Base-by-base conservation (phyloP, 2,797 vertebrate species). In the Kryptopterus vitreolus region DNA sequence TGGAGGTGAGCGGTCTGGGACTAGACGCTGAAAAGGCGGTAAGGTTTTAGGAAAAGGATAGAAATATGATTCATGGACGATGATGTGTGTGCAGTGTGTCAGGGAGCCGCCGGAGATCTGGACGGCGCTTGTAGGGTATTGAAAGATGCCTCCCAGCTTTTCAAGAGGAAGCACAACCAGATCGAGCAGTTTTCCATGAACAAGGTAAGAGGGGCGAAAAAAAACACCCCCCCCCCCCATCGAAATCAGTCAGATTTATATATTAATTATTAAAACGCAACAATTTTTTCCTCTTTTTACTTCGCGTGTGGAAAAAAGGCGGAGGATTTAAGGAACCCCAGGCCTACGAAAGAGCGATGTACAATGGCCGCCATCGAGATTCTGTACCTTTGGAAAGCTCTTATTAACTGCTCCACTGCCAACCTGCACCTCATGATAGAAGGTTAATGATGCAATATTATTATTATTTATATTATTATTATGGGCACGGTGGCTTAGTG, bases 81-180 rank as follows among this genome's bases (percentile, higher is more conserved):
- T 29, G 16, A 20, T 6, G 35, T 26, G 24, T 4, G 15, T 20
- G 18, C n/a, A 99, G 97, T 95, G 66, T 98, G 96, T 89, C 96
- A 97, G 63, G 97, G 97, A 89, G 96, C 96, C 79, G 94, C 95
- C 0, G 97, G 96, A 31, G 96, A 98, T 55, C 90, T 95, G 85
- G 92, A 81, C 3, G 95, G 95, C 43, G 96, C 97, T 0, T 87
- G 94, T 38, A 80, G 83, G 0, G 94, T 97, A 50, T 96, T 99
- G 81, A 97, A 94, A 85, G 97, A 99, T 4, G 96, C 97, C 53
- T 94, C 96, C 85, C 96, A 87, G 85, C 94, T 98, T 76, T 96
- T 97, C 90, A 98, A 95, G 88, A 95, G 96, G 86, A 98, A 96
- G 87, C 97, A 96, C 87, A 99, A 98, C 88, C 97, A 98, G 89